Conservation (phyloP, 2,888 invertebrate species). For the Drosophila melanocephala region DNA sequence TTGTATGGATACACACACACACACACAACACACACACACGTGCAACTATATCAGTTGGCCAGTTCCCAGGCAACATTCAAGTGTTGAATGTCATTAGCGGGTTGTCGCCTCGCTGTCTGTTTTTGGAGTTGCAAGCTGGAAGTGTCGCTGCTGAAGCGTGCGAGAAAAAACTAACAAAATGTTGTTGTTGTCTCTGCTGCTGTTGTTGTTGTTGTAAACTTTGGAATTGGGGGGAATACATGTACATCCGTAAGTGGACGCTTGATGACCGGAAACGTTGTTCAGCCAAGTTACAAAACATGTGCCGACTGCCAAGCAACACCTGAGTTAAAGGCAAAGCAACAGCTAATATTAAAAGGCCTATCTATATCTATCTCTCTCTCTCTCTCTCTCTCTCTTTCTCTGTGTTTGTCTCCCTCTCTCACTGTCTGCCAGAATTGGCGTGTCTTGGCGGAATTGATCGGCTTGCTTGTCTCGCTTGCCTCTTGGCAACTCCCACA, state of each 20-base stretch:
- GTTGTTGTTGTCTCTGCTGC: constrained; percentile 14
- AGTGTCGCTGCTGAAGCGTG: constrained; percentile 56
- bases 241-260: constrained; percentile 69
- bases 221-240: constrained; percentile 36
- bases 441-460: constrained; percentile 61
- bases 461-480: constrained; percentile 31
- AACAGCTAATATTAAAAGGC: constrained; percentile 2
- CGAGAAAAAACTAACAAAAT: constrained; percentile 63
- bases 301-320: constrained; percentile 56
- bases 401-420: background rate
- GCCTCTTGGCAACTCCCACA: constrained; percentile 53
- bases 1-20: constrained; percentile 9
- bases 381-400: background rate
- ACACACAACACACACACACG: constrained; percentile 13
- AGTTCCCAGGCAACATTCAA: constrained; percentile 35
- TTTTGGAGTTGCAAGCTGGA: constrained; percentile 15
- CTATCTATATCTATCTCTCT: background rate
- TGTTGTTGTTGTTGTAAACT: constrained; percentile 37
- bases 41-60: constrained; percentile 3
- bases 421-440: constrained; percentile 12
- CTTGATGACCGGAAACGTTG: constrained; percentile 80
- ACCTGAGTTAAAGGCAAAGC: constrained; percentile 46
- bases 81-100: constrained; percentile 72
- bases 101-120: constrained; percentile 70
- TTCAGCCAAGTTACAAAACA: constrained; percentile 58